Base-by-base conservation (phyloP, 2,113 vertebrate species). In the Chaetops frenatus region DNA sequence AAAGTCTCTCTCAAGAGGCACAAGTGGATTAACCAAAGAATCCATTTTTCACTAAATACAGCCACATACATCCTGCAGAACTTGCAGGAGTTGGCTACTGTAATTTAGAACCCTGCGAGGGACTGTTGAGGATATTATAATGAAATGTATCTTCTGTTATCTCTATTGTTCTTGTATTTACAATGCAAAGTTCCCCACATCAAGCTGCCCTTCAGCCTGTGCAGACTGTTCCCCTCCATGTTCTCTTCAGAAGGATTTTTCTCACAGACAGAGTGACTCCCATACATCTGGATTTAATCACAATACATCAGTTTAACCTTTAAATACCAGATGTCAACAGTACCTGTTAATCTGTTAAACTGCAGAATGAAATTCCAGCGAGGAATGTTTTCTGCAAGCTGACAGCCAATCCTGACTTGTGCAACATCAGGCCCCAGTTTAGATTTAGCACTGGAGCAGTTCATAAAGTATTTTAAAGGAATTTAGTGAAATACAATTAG, bases 331-430 rank as follows among this genome's bases (percentile, higher is more conserved):
- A 95, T 93, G 92, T 90, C 92, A 97, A 44, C 88, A 81, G 82
- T 95, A 96, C 95, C 94, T 94, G 94, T 83, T 95, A 93, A 96
- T 95, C 79, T 93, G 91, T 80, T 91, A 90, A 70, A 93, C 54
- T 90, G 71, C 93, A 81, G 88, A 82, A 87, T 40, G 58, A 93
- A 94, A 95, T 90, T 86, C 85, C 88, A 94, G 70, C 3, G 0
- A 73, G 84, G 64, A 88, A 91, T 83, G 70, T 61, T 70, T 86
- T 77, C 76, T 8, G 9, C 81, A n/a, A 87, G 35, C 66, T 56
- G 40, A 67, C 5, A 65, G 70, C 31, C 38, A 12, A 50, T 62
- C 83, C 44, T 44, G 27, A 60, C 78, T 69, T 20, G 16, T 6
- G 38, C 40, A 83, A 11, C 58, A 80, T 23, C 74, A 29, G 87